Percentiles rank a stretch among this genome's conserved stretches.
Conservation (phyloP, 1,140 invertebrate species). For the Monomorium pharaonis region DNA sequence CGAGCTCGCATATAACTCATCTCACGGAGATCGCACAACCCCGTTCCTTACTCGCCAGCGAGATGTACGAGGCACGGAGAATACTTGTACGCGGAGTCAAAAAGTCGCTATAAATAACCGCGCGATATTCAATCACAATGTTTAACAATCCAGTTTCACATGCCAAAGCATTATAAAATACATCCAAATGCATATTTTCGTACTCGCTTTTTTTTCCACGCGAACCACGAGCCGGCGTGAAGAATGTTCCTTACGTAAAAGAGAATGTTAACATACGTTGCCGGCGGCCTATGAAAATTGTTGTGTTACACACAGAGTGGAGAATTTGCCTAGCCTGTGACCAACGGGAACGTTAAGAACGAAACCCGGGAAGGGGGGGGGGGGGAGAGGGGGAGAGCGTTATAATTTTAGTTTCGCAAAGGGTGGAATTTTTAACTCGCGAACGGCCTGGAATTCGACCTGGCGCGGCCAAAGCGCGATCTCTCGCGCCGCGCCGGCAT, state of each 20-base stretch:
- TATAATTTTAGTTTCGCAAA: constrained; percentile 51
- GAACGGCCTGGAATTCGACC: constrained; percentile 10
- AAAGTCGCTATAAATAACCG: constrained; percentile 27
- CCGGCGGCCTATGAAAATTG: constrained; percentile 1
- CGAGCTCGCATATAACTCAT: constrained; percentile 19
- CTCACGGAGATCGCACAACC: not conserved
- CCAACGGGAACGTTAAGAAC: constrained; percentile 5
- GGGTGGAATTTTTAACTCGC: constrained; percentile 20
- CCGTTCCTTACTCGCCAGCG: not conserved
- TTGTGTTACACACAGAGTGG: not conserved
- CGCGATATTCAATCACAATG: constrained; percentile 14
- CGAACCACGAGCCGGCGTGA: not conserved
- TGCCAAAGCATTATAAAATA: constrained; percentile 3
- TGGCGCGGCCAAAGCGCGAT: not conserved
- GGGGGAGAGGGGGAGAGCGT: too few relatives aligned
- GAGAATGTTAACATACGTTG: not conserved
- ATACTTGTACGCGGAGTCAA: not conserved
- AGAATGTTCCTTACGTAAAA: constrained; percentile 23
- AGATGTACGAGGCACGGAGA: not conserved
- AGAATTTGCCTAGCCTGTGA: not conserved
- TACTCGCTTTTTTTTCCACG: not conserved
- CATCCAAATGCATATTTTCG: not conserved
- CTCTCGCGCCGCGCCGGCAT: constrained; percentile 33
- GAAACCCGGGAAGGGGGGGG: too few relatives aligned
- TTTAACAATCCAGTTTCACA: constrained; percentile 6